These are phyloP conservation scores for Cichladusa arquata DNA, from an alignment of 2,113 vertebrate species.

Conservation along the genomic window DNA sequence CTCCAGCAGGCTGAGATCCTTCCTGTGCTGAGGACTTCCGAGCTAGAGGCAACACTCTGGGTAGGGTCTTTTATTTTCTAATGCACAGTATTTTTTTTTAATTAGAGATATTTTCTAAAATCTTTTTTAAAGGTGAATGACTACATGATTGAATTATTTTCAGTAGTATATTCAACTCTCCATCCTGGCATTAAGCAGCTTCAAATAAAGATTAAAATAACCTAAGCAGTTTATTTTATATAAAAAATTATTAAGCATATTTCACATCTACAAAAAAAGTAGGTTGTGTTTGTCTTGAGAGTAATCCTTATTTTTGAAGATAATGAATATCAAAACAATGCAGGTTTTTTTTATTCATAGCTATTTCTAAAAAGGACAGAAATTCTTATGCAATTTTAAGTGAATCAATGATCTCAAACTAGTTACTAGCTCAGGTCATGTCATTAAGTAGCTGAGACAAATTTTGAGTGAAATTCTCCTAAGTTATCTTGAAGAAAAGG, in stretches of 20 bases:
- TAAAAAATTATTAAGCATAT: neutral
- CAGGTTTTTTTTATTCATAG: neutral
- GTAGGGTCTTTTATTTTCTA: neutral
- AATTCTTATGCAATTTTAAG: neutral
- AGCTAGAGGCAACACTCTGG: neutral
- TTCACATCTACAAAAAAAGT: neutral
- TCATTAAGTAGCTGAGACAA: neutral
- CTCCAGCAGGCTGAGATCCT: neutral
- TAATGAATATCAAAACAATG: neutral
- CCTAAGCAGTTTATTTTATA: neutral
- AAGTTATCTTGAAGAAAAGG: neutral
- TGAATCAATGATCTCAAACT: neutral
- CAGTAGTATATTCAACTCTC: neutral
- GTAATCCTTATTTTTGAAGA: neutral
- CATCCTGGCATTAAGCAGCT: neutral
- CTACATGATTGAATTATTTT: accelerated
- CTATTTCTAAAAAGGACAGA: neutral
- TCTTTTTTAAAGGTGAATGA: neutral
- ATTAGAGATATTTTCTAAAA: neutral
- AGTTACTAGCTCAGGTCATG: neutral
- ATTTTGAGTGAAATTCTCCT: neutral
- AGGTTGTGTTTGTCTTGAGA: neutral
- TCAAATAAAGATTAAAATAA: neutral
- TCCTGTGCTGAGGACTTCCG: neutral
- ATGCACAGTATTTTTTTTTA: accelerated